Evolutionary conservation across 2,888 invertebrate species (phyloP), one percentile per base, ranked within the genome.

Genomic region (Octonoba sinensis): DNA sequence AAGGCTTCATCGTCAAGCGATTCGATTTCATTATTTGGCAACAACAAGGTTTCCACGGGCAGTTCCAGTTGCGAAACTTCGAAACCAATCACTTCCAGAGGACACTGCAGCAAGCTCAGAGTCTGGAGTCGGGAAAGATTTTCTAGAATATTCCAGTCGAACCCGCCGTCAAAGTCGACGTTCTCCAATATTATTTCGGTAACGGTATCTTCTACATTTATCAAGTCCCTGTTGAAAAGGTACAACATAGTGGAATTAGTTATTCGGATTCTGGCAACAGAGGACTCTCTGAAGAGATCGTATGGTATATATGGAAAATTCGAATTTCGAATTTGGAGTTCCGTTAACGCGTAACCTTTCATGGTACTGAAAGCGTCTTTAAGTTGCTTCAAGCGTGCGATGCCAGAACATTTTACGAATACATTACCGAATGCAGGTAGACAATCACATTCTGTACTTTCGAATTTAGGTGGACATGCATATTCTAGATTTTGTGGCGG

Each of bases 161-260:
- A 22, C 3, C 62, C 62, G 0, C 44, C 46, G 11, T 44, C 62
- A 16, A 64, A 64, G 13, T 64, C 46, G 16, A 64, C 20, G 3
- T 44, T 44, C 11, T 64, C 62, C 20, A 64, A 11, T 18, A 18
- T n/a, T 15, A 64, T 64, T 0, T 64, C 62, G 0, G 62, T 64
- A n/a, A 64, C 11, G 3, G 60, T 16, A 44, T 44, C 62, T 3
- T 36, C 15, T 3, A 12, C 16, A 0, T n/a, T n/a, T 46, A 44
- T 18, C 0, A 64, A 46, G 20, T 64, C 62, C 15, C 62, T 36
- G 20, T 64, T 18, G 18, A 64, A 64, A 18, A 64, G 62, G n/a
- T 64, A 64, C n/a, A 64, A n/a, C 62, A 64, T 36, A 36, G 18
- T 18, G n/a, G 62, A n/a, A 18, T 64, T 64, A 36, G n/a, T 16